These are phyloP conservation scores for Oreortyx pictus DNA, from an alignment of 2,797 vertebrate species.

Conservation along the genomic window DNA sequence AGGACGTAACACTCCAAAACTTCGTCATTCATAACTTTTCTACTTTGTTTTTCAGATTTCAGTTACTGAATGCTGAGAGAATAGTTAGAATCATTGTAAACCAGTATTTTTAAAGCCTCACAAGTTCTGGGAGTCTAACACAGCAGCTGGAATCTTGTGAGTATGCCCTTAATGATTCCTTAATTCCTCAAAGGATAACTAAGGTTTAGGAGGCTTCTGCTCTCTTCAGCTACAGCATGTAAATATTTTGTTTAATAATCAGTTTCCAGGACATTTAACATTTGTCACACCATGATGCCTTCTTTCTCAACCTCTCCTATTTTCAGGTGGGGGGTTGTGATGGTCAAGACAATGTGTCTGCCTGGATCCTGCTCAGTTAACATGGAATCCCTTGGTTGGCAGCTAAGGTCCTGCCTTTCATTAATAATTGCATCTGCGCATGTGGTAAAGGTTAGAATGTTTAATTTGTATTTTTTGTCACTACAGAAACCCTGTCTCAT, in stretches of 20 bases:
- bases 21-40: background rate
- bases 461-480: conserved; percentile 11
- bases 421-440: background rate
- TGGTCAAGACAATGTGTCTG: background rate
- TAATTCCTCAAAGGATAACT: background rate
- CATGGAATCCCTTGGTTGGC: background rate
- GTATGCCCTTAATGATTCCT: background rate
- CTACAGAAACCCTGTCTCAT: background rate
- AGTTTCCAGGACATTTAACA: background rate
- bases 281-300: background rate
- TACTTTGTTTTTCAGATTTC: background rate
- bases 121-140: background rate
- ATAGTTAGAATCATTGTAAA: background rate
- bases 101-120: background rate
- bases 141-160: background rate
- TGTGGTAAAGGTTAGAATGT: background rate
- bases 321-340: background rate
- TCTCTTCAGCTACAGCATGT: background rate
- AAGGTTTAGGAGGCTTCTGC: background rate
- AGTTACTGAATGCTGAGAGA: background rate
- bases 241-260: background rate
- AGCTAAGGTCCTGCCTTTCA: background rate
- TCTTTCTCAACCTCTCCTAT: background rate
- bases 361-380: background rate
- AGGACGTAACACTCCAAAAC: background rate